phyloP scores from a whole-genome alignment of 2,797 vertebrate species.

The Syngnathus acus region DNA sequence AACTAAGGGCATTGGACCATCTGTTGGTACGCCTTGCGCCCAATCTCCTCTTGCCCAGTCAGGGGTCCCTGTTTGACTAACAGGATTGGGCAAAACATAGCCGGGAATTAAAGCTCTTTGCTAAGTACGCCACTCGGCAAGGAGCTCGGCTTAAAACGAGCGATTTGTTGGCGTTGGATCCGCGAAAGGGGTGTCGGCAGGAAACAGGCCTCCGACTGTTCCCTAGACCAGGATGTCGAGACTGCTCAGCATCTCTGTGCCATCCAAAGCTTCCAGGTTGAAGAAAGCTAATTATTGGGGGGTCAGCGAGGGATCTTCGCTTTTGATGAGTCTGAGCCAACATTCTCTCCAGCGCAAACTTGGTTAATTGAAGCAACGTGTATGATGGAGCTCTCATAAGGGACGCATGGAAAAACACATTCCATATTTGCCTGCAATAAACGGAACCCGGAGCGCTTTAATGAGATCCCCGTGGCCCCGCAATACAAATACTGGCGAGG shows the following conservation, averaged over 20 bases:
- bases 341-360: conserved; percentile 6
- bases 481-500: conserved; percentile 44
- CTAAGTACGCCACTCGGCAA: conserved; percentile 40
- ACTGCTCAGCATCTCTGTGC: conserved; percentile 36
- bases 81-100: conserved; percentile 53
- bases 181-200: conserved; percentile 53
- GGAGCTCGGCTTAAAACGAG: conserved; percentile 49
- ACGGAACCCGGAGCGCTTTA: conserved; percentile 27
- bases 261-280: conserved; percentile 36
- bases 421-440: conserved; percentile 33
- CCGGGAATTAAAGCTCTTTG: conserved; percentile 52
- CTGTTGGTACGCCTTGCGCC: conserved; percentile 53
- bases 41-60: conserved; percentile 57
- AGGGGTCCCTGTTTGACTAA: conserved; percentile 64
- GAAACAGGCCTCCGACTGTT: conserved; percentile 50
- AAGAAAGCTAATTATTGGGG: conserved; percentile 3
- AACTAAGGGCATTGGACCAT: conserved; percentile 68
- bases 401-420: conserved; percentile 25
- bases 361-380: conserved; percentile 14
- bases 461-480: conserved; percentile 29
- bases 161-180: conserved; percentile 60
- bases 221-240: conserved; percentile 1
- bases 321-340: not conserved
- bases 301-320: conserved; percentile 2
- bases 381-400: conserved; percentile 20